Percentiles rank a stretch among this genome's conserved stretches.
Evolutionary conservation across 64 coral and sea anemone genomes (phyloP).

Genomic region (Trachythela sp.): DNA sequence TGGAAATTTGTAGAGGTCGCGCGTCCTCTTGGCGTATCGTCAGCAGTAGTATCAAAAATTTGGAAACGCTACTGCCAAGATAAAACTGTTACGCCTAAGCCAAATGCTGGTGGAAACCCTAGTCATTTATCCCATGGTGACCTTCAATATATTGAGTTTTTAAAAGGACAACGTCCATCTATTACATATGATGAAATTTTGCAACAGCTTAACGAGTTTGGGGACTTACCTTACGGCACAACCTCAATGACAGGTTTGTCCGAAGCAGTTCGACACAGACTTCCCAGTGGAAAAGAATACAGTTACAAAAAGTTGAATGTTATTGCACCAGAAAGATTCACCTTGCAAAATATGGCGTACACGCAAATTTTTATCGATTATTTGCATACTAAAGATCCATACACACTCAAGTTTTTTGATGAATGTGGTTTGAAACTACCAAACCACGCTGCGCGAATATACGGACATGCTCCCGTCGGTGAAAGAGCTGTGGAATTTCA

Average conservation of each 20-base stretch:
- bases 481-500: slow-evolving; percentile 10
- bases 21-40: neutral
- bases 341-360: neutral
- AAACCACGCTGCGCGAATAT: neutral
- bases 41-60: slow-evolving; percentile 6
- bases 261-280: neutral
- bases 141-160: slow-evolving; percentile 10
- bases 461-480: neutral
- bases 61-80: slow-evolving; percentile 11
- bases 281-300: neutral
- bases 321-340: neutral
- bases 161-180: neutral
- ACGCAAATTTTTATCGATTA: neutral
- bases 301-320: neutral
- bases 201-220: neutral
- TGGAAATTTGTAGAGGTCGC: neutral
- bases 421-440: slow-evolving; percentile 1
- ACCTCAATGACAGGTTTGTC: neutral
- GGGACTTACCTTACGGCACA: neutral
- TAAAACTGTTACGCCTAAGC: neutral
- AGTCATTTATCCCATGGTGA: slow-evolving; percentile 10
- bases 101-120: neutral
- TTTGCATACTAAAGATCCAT: neutral
- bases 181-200: neutral
- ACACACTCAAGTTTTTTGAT: neutral